These are phyloP conservation scores for Pygoscelis adeliae DNA, from an alignment of 2,113 vertebrate species.

Conservation along the genomic window DNA sequence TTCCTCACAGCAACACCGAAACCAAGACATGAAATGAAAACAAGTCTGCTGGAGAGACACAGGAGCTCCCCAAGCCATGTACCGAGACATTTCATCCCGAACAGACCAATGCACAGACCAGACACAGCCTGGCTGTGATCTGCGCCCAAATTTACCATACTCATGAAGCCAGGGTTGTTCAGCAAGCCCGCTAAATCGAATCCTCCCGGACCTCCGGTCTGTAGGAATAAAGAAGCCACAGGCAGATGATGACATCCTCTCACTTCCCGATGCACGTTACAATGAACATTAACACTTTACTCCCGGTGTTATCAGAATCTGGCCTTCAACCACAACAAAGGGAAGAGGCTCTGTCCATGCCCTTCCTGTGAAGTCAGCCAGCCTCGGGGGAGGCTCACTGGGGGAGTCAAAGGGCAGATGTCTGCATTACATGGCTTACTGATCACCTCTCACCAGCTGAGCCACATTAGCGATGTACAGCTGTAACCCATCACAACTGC, in stretches of 20 bases:
- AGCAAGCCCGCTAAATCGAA: constrained; percentile 91
- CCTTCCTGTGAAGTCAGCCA: neutral
- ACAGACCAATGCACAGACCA: neutral
- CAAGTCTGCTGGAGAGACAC: neutral
- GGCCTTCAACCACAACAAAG: rapidly evolving
- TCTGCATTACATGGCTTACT: neutral
- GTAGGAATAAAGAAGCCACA: neutral
- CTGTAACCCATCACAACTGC: neutral
- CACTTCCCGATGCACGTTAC: neutral
- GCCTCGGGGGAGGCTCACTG: neutral
- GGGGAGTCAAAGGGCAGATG: neutral
- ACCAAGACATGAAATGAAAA: neutral
- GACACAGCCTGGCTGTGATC: neutral
- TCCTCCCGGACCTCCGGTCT: constrained; percentile 87
- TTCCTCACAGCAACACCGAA: neutral
- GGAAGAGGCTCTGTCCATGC: neutral
- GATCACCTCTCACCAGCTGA: neutral
- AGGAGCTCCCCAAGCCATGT: neutral
- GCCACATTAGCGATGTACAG: neutral
- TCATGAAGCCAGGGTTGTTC: constrained; percentile 95
- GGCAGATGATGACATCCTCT: neutral
- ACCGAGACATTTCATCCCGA: neutral
- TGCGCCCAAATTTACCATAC: constrained; percentile 79
- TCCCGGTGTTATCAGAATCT: neutral
- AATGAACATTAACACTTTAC: rapidly evolving